Base-by-base conservation (phyloP, 2,888 invertebrate species). In the Orchesellides sinensis region DNA sequence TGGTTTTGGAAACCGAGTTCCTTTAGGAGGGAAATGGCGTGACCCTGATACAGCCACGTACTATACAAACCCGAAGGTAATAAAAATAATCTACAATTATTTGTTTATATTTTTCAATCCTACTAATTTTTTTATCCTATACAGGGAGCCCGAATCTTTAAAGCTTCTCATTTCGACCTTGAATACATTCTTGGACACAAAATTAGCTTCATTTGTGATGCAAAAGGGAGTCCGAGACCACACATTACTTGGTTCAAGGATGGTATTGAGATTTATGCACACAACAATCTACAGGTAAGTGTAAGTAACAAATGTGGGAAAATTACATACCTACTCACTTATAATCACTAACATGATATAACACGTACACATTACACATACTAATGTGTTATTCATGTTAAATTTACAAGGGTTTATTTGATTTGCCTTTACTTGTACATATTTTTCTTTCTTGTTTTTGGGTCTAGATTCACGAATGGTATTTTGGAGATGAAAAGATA, bases 101-200 rank as follows among this genome's bases (percentile, higher is more conserved):
- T 25, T 45, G 0, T n/a, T 68, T 8, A 49, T 10, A 8, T 6
- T 25, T 4, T 25, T 68, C 12, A n/a, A 25, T 45, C n/a, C 14
- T 19, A 40, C 45, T n/a, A 21, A 21, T 35, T 23, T 59, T 27
- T 27, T 40, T 54, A 23, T 72, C 14, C 52, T 65, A 66, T 84
- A 66, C 90, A 97, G 97, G 97, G 97, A 21, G 97, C 97, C 0
- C 96, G 96, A 91, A 97, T 97, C 83, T 91, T 94, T 45, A 92
- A 95, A 87, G 95, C 96, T 2, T 97, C 97, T 1, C 97, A 97
- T 90, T 97, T 97, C 90, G 97, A 97, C 90, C 94, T 95, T 91
- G 96, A 97, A 92, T 97, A 96, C 91, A 95, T 96, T 74, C 91
- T 98, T 89, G 98, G 98, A 0, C 97, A 98, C 90, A 98, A 98